phyloP scores from a whole-genome alignment of 2,797 vertebrate genomes.

The Balearica regulorum region DNA sequence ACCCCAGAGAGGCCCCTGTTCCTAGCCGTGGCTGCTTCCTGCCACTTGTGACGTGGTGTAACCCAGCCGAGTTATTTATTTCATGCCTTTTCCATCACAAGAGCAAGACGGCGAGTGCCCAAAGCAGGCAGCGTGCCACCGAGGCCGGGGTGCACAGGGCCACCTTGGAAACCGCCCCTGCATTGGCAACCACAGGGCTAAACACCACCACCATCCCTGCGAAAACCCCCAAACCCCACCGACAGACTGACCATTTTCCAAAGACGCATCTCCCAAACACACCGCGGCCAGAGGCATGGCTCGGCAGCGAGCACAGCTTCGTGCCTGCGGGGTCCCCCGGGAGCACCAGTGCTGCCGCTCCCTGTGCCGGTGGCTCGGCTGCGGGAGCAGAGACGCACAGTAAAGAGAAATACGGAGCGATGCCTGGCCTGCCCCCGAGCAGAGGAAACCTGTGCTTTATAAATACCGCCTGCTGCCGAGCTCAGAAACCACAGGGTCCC shows the following conservation, averaged over 20 bases:
- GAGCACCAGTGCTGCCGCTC: neutral
- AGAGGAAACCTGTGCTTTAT: neutral
- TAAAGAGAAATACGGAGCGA: neutral
- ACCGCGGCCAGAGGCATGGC: rapidly evolving
- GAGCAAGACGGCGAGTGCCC: rapidly evolving
- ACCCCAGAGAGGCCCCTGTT: neutral
- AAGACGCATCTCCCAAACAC: rapidly evolving
- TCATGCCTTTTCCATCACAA: neutral
- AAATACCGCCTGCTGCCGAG: neutral
- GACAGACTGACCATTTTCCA: neutral
- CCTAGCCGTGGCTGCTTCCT: neutral
- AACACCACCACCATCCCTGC: rapidly evolving
- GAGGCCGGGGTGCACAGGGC: rapidly evolving
- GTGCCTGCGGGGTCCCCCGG: rapidly evolving
- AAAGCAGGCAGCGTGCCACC: rapidly evolving
- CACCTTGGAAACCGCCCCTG: neutral
- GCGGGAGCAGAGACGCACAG: neutral
- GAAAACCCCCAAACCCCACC: neutral
- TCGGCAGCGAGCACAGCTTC: rapidly evolving
- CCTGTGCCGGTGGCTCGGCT: rapidly evolving
- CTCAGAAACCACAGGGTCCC: neutral
- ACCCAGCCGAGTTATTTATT: neutral
- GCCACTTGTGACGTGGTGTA: rapidly evolving
- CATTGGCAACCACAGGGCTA: neutral
- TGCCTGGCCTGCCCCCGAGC: neutral